These are phyloP conservation scores for Diprion similis DNA, from an alignment of 1,140 invertebrate species.

Conservation along the genomic window DNA sequence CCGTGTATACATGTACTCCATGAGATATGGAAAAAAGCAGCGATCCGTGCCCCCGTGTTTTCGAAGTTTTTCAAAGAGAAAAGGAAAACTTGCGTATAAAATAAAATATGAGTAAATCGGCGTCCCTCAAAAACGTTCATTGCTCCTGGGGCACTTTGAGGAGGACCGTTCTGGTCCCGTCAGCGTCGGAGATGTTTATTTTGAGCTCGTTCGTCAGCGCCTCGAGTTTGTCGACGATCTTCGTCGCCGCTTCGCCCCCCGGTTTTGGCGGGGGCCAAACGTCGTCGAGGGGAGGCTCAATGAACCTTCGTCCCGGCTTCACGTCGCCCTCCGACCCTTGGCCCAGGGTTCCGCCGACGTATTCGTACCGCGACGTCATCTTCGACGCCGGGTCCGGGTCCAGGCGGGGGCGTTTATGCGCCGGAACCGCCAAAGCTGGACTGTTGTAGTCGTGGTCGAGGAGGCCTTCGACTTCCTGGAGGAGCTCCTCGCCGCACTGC, in stretches of 20 bases:
- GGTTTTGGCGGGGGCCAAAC: slow-evolving; percentile 57
- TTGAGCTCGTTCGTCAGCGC: slow-evolving; percentile 50
- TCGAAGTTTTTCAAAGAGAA: background rate
- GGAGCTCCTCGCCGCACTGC: slow-evolving; percentile 53
- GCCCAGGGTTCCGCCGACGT: slow-evolving; percentile 36
- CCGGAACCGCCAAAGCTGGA: slow-evolving; percentile 47
- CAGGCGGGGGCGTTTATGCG: slow-evolving; percentile 46
- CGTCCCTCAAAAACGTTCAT: slow-evolving; percentile 26
- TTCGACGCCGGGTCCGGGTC: slow-evolving; percentile 36
- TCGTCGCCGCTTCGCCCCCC: slow-evolving; percentile 19
- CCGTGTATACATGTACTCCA: too few relatives aligned
- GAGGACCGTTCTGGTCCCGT: slow-evolving; percentile 51
- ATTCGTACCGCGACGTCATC: slow-evolving; percentile 32
- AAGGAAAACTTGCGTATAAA: background rate
- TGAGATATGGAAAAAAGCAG: background rate
- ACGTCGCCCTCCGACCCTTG: slow-evolving; percentile 24
- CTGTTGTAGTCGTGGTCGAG: slow-evolving; percentile 60
- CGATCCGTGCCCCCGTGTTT: background rate
- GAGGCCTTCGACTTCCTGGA: slow-evolving; percentile 50
- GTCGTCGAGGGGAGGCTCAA: slow-evolving; percentile 57
- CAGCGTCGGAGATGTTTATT: slow-evolving; percentile 52
- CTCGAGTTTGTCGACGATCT: slow-evolving; percentile 45
- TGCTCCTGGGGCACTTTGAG: slow-evolving; percentile 51
- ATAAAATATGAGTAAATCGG: background rate
- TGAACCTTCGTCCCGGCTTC: slow-evolving; percentile 43